phyloP scores from a whole-genome alignment of 2,797 vertebrate genomes.

The Notolepis coatsorum region DNA sequence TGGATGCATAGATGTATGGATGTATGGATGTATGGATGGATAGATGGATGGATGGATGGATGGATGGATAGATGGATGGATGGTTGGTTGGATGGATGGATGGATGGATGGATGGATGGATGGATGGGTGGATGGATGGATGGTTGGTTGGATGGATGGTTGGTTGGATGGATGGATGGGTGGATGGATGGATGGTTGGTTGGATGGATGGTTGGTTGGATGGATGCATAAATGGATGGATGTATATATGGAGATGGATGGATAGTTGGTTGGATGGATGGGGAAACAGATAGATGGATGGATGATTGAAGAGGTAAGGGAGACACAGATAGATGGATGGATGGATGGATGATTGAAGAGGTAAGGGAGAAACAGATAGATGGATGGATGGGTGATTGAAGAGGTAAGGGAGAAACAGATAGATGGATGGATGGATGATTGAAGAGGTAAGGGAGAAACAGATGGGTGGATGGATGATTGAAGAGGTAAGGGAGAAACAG shows the following conservation, averaged over 20 bases:
- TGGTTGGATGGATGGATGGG: background rate
- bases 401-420: too few species aligned
- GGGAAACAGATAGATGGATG: too few species aligned
- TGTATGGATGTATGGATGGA: slow-evolving; percentile 18
- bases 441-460: background rate
- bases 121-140: background rate
- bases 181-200: background rate
- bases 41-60: slow-evolving; percentile 13
- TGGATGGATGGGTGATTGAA: too few species aligned
- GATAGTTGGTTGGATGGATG: background rate
- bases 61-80: background rate
- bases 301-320: background rate
- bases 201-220: background rate
- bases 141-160: background rate
- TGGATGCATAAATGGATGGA: background rate
- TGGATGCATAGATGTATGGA: too few species aligned
- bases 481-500: background rate
- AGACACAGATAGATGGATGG: background rate
- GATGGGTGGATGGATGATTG: background rate
- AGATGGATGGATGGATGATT: background rate
- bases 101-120: background rate
- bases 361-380: background rate
- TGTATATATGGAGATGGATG: background rate
- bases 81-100: slow-evolving; percentile 1
- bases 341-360: background rate